phyloP scores from a whole-genome alignment of 2,888 invertebrate genomes.

The Congeria kusceri region DNA sequence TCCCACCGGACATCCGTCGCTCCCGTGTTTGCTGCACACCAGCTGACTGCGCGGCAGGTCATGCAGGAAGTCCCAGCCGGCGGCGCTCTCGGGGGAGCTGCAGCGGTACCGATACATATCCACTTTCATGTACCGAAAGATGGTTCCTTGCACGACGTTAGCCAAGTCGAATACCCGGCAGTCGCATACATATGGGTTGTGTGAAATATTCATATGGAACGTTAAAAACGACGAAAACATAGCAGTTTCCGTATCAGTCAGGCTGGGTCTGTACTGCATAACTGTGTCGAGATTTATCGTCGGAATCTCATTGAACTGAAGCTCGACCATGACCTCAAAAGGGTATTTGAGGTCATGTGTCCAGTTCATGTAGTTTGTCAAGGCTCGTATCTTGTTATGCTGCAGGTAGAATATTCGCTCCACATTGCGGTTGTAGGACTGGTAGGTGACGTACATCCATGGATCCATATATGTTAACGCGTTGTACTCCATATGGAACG shows the following conservation, averaged over 20 bases:
- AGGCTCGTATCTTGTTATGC: conserved; percentile 46
- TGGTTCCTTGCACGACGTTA: conserved; percentile 33
- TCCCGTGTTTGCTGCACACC: conserved; percentile 52
- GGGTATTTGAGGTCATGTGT: conserved; percentile 54
- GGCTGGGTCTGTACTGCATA: conserved; percentile 20
- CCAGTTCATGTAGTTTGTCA: conserved; percentile 64
- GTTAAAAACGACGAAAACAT: conserved; percentile 19
- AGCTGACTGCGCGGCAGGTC: conserved; percentile 50
- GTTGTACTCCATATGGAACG: conserved; percentile 57
- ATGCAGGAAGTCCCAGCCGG: conserved; percentile 60
- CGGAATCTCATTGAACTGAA: conserved; percentile 54
- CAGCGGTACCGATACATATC: conserved; percentile 60
- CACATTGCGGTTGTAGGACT: conserved; percentile 6
- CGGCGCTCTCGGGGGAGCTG: conserved; percentile 30
- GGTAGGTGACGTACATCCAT: conserved; percentile 62
- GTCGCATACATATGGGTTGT: conserved; percentile 64
- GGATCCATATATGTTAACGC: conserved; percentile 58
- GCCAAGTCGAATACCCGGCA: conserved; percentile 50
- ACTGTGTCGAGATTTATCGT: conserved; percentile 11
- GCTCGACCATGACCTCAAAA: conserved; percentile 46
- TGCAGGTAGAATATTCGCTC: conserved; percentile 48
- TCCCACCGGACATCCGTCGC: conserved; percentile 41
- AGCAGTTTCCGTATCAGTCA: background rate
- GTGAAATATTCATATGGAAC: conserved; percentile 46
- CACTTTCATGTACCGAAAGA: conserved; percentile 52